A percentile compares a stretch with the other conserved stretches of the same genome.
Conservation (phyloP, 2,113 vertebrate genomes). For the Egretta garzetta region DNA sequence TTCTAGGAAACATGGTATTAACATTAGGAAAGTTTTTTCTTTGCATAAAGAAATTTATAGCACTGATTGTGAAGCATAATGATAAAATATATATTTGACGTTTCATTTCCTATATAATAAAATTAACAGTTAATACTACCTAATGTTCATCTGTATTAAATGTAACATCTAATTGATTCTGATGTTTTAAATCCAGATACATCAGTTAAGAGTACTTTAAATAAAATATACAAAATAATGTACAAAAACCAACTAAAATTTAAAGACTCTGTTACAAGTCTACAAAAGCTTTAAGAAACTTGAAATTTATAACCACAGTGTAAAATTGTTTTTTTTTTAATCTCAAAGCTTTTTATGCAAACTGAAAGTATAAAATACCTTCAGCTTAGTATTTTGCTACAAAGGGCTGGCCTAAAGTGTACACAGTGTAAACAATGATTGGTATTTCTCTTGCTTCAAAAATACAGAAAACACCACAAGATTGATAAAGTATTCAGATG, state of each 20-base stretch:
- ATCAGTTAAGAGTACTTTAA: constrained; percentile 80
- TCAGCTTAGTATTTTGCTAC: constrained; percentile 80
- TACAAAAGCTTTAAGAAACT: constrained; percentile 86
- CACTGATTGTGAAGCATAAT: constrained; percentile 82
- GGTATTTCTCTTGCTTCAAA: constrained; percentile 79
- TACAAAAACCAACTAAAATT: constrained; percentile 83
- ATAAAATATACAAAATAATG: constrained; percentile 86
- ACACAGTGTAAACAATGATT: constrained; percentile 82
- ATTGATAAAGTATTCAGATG: constrained; percentile 71
- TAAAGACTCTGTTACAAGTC: constrained; percentile 84
- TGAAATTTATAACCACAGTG: constrained; percentile 83
- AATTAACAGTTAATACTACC: constrained; percentile 79
- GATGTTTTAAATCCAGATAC: constrained; percentile 77
- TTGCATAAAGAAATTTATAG: constrained; percentile 81
- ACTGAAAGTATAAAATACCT: constrained; percentile 81
- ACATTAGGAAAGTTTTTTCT: constrained; percentile 75
- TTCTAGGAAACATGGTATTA: constrained; percentile 77
- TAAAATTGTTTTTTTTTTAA: constrained; percentile 82
- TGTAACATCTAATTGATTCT: constrained; percentile 75
- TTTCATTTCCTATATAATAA: constrained; percentile 78
- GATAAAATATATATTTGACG: constrained; percentile 80
- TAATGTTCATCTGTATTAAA: constrained; percentile 78
- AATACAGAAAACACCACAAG: constrained; percentile 78
- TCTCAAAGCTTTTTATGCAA: constrained; percentile 82
- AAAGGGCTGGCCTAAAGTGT: constrained; percentile 83